These are phyloP conservation scores for Lethrus apterus DNA, from an alignment of 1,140 invertebrate genomes.

Conservation along the genomic window DNA sequence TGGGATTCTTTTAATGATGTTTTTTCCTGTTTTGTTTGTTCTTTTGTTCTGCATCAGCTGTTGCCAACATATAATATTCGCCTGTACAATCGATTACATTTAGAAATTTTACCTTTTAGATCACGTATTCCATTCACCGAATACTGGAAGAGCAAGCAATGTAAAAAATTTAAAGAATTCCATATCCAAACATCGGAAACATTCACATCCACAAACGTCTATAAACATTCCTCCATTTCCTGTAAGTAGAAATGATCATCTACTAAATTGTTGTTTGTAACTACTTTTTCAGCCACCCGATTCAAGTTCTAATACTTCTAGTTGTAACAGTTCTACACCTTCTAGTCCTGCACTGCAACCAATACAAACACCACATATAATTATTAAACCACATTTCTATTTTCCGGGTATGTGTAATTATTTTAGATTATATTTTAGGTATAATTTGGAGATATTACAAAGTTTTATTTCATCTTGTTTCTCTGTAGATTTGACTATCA, in stretches of 20 bases:
- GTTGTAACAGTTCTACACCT: slow-evolving; percentile 92
- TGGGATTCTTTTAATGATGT: too few species aligned
- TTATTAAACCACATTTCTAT: slow-evolving; percentile 62
- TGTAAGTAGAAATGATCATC: slow-evolving; percentile 44
- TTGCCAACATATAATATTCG: too few species aligned
- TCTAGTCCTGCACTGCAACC: slow-evolving; percentile 81
- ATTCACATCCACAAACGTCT: slow-evolving; percentile 50
- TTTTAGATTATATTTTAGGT: too few species aligned
- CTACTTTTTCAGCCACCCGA: slow-evolving; percentile 51
- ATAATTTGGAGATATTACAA: too few species aligned
- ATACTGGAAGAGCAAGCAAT: slow-evolving; percentile 33
- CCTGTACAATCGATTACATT: too few species aligned
- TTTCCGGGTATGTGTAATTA: too few species aligned
- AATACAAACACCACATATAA: slow-evolving; percentile 46
- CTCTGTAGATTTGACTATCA: too few species aligned
- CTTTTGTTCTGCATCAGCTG: too few species aligned
- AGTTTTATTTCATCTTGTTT: neutral
- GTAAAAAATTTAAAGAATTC: slow-evolving; percentile 34
- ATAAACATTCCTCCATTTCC: slow-evolving; percentile 54
- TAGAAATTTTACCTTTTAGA: slow-evolving; percentile 7
- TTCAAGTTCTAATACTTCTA: slow-evolving; percentile 90
- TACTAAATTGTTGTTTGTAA: neutral
- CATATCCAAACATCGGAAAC: slow-evolving; percentile 38
- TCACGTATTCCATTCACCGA: slow-evolving; percentile 37
- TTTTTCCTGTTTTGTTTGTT: too few species aligned